These are phyloP conservation scores for Neoaliturus tenellus DNA, from an alignment of 2,888 invertebrate genomes.

Conservation along the genomic window DNA sequence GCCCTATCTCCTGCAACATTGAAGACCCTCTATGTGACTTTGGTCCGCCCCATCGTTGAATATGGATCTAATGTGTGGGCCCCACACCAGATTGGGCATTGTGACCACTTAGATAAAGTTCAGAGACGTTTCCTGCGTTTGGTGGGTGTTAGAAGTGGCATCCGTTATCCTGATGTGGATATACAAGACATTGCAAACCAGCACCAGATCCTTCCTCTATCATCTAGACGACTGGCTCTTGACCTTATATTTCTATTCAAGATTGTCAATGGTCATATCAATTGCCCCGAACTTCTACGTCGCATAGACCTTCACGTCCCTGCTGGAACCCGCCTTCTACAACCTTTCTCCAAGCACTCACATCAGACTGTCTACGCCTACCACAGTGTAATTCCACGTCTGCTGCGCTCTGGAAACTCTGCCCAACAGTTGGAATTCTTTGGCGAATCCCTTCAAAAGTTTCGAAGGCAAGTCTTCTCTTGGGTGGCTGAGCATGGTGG, in stretches of 20 bases:
- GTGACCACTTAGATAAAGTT: not conserved
- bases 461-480: too few relatives aligned
- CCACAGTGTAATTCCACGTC: not conserved
- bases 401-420: not conserved
- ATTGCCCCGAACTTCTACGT: not conserved
- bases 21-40: slow-evolving; percentile 4
- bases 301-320: too few relatives aligned
- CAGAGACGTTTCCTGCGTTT: slow-evolving; percentile 15
- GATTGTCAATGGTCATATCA: not conserved
- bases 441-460: not conserved
- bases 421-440: not conserved
- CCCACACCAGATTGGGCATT: not conserved
- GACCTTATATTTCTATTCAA: not conserved
- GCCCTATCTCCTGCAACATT: slow-evolving; percentile 9
- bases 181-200: not conserved
- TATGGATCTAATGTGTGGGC: slow-evolving; percentile 6
- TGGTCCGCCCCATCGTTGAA: slow-evolving; percentile 2
- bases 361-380: not conserved
- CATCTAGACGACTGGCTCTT: not conserved
- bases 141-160: slow-evolving; percentile 25
- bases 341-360: not conserved
- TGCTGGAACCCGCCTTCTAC: not conserved
- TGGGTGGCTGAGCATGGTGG: too few relatives aligned
- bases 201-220: not conserved
- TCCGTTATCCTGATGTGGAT: not conserved